These are phyloP conservation scores for Plebejus argus DNA, from an alignment of 2,888 invertebrate genomes.

Conservation along the genomic window DNA sequence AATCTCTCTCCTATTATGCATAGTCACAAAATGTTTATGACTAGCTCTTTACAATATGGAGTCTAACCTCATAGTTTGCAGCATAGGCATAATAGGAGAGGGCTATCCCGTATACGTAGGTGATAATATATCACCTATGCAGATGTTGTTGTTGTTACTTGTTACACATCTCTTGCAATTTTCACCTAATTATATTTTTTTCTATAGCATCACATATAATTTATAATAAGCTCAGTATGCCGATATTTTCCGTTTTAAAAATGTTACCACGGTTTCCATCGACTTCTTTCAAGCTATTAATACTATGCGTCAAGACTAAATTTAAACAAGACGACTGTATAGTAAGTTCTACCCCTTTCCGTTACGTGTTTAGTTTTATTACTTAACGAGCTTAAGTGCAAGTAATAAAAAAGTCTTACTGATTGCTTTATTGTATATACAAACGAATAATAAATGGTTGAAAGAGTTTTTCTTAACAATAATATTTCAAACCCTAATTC, in stretches of 20 bases:
- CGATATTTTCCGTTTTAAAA: neutral
- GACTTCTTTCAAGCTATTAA: neutral
- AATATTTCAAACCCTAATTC: neutral
- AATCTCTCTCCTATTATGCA: neutral
- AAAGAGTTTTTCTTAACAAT: neutral
- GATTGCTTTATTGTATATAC: neutral
- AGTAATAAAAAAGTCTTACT: constrained; percentile 2
- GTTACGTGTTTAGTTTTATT: constrained; percentile 9
- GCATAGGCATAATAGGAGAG: too few relatives aligned
- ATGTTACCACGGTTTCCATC: neutral
- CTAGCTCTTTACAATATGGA: too few relatives aligned
- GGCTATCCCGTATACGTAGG: too few relatives aligned
- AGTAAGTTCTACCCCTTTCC: neutral
- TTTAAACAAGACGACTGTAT: neutral
- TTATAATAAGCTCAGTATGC: too few relatives aligned
- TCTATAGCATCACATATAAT: too few relatives aligned
- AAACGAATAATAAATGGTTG: neutral
- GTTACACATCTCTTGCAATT: neutral
- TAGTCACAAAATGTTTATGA: neutral
- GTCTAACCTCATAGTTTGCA: too few relatives aligned
- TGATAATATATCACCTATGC: too few relatives aligned
- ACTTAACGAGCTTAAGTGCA: constrained; percentile 12
- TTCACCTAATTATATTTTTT: neutral
- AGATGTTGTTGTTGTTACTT: neutral
- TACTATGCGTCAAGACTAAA: neutral